phyloP scores from a whole-genome alignment of 2,113 vertebrate species.

The Charadrius vociferus region DNA sequence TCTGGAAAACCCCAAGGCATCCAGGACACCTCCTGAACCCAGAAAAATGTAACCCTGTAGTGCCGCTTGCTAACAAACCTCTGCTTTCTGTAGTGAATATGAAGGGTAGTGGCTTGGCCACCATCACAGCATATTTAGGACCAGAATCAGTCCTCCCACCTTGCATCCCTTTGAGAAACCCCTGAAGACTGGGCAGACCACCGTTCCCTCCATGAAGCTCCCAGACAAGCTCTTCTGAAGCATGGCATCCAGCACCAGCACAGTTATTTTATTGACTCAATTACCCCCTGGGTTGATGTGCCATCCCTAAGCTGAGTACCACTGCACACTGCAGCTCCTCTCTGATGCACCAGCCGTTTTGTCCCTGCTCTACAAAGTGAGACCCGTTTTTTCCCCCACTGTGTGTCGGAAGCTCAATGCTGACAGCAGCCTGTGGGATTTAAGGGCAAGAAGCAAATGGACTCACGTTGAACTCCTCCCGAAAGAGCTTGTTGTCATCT shows the following conservation, averaged over 20 bases:
- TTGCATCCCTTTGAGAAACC: not conserved
- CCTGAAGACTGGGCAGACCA: rapidly evolving
- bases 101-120: rapidly evolving
- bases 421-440: rapidly evolving
- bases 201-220: not conserved
- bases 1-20: not conserved
- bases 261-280: not conserved
- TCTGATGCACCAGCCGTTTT: not conserved
- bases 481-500: slow-evolving; percentile 97
- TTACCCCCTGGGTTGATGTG: not conserved
- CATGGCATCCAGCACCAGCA: not conserved
- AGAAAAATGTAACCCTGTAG: rapidly evolving
- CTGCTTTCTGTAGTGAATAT: rapidly evolving
- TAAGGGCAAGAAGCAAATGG: not conserved
- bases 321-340: too few species aligned
- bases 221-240: not conserved
- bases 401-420: rapidly evolving
- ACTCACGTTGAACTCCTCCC: slow-evolving; percentile 97
- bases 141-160: not conserved
- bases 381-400: not conserved
- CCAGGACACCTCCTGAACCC: not conserved
- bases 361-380: not conserved
- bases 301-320: not conserved
- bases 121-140: not conserved
- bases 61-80: not conserved